Conservation (phyloP, 2,888 invertebrate genomes). For the Limnephilus rhombicus region DNA sequence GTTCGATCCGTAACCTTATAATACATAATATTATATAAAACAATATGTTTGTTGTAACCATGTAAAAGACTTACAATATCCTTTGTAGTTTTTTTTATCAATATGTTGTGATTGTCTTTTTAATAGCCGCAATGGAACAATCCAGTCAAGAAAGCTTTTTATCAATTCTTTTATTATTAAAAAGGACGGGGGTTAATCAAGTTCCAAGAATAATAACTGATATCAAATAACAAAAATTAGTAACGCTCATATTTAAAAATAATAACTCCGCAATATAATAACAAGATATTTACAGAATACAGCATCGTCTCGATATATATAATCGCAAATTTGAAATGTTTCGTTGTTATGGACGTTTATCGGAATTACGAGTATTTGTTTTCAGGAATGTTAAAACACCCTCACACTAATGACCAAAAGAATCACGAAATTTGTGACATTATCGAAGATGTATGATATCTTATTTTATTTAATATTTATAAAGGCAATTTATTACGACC, state of each 20-base stretch:
- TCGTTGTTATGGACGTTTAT: not conserved
- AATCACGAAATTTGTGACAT: too few species aligned
- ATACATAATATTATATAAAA: too few species aligned
- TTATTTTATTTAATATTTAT: too few species aligned
- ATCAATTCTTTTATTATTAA: not conserved
- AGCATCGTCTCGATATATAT: not conserved
- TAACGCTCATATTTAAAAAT: not conserved
- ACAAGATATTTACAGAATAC: not conserved
- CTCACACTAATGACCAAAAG: too few species aligned
- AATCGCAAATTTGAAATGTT: not conserved
- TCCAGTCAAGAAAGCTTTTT: not conserved
- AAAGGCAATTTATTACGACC: too few species aligned
- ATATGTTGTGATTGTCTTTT: not conserved
- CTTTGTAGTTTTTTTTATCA: not conserved
- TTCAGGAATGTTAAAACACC: too few species aligned
- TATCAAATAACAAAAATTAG: not conserved
- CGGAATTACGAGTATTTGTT: too few species aligned
- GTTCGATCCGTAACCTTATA: too few species aligned
- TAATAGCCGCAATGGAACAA: not conserved
- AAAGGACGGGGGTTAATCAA: not conserved
- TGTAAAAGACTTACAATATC: not conserved
- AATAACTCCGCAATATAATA: not conserved
- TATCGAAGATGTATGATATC: too few species aligned
- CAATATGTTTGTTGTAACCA: too few species aligned
- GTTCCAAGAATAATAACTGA: not conserved